phyloP scores from a whole-genome alignment of 2,888 invertebrate genomes.

The Drosophila colorata region DNA sequence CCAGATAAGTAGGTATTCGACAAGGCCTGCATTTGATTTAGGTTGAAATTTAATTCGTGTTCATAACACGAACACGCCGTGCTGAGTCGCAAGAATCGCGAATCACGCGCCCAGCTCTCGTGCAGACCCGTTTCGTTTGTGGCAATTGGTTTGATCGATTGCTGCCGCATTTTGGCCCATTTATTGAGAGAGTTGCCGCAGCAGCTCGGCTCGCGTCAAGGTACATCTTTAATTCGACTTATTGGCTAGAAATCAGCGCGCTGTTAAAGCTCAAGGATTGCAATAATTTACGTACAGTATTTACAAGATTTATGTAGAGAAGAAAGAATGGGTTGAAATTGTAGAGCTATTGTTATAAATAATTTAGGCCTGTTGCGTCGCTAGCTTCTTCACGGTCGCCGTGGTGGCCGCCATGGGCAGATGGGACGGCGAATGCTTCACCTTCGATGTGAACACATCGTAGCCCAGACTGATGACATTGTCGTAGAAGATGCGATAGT shows the following conservation, averaged over 20 bases:
- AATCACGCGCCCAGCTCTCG: too few relatives aligned
- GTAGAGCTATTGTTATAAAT: neutral
- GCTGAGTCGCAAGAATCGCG: too few relatives aligned
- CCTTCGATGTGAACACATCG: constrained; percentile 93
- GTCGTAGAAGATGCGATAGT: constrained; percentile 94
- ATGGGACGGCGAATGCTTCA: constrained; percentile 87
- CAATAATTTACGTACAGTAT: constrained; percentile 21
- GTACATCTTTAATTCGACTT: constrained; percentile 12
- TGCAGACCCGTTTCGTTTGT: constrained; percentile 18
- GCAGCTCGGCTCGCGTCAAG: constrained; percentile 3
- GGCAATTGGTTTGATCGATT: constrained; percentile 14
- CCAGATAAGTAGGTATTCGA: too few relatives aligned
- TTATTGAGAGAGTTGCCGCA: constrained; percentile 18
- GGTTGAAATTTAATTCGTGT: neutral
- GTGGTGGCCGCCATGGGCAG: constrained; percentile 29
- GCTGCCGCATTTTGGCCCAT: constrained; percentile 10
- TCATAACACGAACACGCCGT: too few relatives aligned
- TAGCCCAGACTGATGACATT: constrained; percentile 94
- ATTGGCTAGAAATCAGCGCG: constrained; percentile 1
- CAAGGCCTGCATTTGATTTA: too few relatives aligned
- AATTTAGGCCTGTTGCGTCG: constrained; percentile 17
- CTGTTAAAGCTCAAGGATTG: constrained; percentile 1
- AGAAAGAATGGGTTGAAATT: constrained; percentile 1
- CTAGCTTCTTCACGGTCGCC: constrained; percentile 31
- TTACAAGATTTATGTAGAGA: constrained; percentile 18